A percentile compares a stretch with the other conserved stretches of the same genome.
Evolutionary conservation across 2,888 invertebrate genomes (phyloP).

Genomic region (Oegoconia quadripuncta): DNA sequence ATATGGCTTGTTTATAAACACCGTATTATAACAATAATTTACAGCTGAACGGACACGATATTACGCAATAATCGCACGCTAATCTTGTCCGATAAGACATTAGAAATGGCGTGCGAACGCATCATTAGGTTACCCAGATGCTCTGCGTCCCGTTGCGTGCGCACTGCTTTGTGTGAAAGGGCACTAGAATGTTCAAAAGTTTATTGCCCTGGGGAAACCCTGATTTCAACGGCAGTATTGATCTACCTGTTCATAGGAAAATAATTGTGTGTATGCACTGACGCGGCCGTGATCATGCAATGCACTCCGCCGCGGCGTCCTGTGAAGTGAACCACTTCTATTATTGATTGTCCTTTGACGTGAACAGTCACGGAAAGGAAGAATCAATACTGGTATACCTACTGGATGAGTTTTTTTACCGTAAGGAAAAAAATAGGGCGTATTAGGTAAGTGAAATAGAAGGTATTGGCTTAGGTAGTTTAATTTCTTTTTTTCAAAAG

Average conservation of each 20-base stretch:
- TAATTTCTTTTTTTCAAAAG: too few relatives aligned
- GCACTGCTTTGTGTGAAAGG: background rate
- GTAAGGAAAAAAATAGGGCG: too few relatives aligned
- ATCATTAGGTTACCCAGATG: slow-evolving; percentile 1
- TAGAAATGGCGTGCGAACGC: slow-evolving; percentile 2
- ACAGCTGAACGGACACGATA: background rate
- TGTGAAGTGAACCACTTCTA: slow-evolving; percentile 3
- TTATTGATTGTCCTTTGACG: too few relatives aligned
- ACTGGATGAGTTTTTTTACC: too few relatives aligned
- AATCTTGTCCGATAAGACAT: slow-evolving; percentile 6
- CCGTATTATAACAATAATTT: background rate
- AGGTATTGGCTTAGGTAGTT: too few relatives aligned
- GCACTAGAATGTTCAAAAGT: slow-evolving; percentile 22
- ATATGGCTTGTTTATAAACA: too few relatives aligned
- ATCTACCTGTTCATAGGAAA: slow-evolving; percentile 35
- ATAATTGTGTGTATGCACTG: slow-evolving; percentile 2
- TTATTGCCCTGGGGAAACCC: slow-evolving; percentile 48
- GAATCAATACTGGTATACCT: too few relatives aligned
- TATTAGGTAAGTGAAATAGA: too few relatives aligned
- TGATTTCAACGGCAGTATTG: slow-evolving; percentile 44
- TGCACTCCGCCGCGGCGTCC: slow-evolving; percentile 9
- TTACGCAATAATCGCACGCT: background rate
- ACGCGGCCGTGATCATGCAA: slow-evolving; percentile 8
- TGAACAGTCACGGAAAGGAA: too few relatives aligned
- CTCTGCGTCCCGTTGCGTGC: slow-evolving; percentile 2